Evolutionary conservation across 2,888 invertebrate species (phyloP).

Genomic region (Cosmia trapezina): DNA sequence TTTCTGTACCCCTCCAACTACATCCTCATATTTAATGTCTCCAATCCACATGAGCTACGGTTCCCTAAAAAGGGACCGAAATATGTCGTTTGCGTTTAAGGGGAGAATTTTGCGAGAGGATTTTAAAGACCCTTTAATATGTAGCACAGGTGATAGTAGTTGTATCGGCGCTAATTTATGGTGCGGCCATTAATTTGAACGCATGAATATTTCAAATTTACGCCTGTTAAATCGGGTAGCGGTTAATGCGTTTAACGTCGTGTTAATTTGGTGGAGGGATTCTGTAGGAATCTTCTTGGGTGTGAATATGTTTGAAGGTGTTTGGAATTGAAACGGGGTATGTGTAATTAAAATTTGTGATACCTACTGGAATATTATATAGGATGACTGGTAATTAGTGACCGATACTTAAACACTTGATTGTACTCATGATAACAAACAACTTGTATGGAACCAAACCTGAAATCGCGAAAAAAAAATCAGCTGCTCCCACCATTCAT

Average conservation of each 20-base stretch:
- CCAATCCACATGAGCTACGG: constrained; percentile 60
- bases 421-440: too few species aligned
- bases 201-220: constrained; percentile 63
- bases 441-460: too few species aligned
- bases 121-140: constrained; percentile 66
- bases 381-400: too few species aligned
- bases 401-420: too few species aligned
- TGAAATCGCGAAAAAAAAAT: too few species aligned
- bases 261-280: constrained; percentile 60
- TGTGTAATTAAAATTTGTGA: not conserved
- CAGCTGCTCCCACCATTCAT: too few species aligned
- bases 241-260: constrained; percentile 66
- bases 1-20: constrained; percentile 42
- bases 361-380: too few species aligned
- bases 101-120: constrained; percentile 62
- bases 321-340: constrained; percentile 1
- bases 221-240: constrained; percentile 49
- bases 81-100: constrained; percentile 66
- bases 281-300: constrained; percentile 34
- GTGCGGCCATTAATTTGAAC: constrained; percentile 62
- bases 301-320: constrained; percentile 32
- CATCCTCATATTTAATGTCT: constrained; percentile 58
- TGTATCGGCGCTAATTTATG: constrained; percentile 67
- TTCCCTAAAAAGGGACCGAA: constrained; percentile 64
- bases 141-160: constrained; percentile 66